Evolutionary conservation across 2,113 vertebrate genomes (phyloP).

Genomic region (Solea solea): DNA sequence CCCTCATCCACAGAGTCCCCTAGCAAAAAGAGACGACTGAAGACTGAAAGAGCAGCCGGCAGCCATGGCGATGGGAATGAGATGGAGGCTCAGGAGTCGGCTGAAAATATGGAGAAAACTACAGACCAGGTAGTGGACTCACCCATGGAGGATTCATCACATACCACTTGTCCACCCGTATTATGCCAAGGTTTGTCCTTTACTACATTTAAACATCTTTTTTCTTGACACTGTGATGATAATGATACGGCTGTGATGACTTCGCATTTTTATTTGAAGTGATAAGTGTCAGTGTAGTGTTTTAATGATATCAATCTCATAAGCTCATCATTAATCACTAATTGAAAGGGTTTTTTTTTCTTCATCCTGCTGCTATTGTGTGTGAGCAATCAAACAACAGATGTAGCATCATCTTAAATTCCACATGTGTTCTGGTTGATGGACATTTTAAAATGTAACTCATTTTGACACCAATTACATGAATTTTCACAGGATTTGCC

Average conservation of each 20-base stretch:
- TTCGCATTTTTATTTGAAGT: not conserved
- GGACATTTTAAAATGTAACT: not conserved
- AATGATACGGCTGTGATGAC: too few species aligned
- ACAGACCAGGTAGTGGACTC: too few species aligned
- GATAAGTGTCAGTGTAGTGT: not conserved
- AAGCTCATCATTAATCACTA: too few species aligned
- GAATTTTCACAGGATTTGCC: not conserved
- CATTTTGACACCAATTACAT: not conserved
- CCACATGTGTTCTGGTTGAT: not conserved
- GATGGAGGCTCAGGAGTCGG: slow-evolving; percentile 56
- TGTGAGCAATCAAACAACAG: not conserved
- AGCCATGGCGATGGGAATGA: slow-evolving; percentile 21
- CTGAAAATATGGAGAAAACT: not conserved
- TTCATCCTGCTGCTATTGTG: too few species aligned
- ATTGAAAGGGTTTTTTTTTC: too few species aligned
- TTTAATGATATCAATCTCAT: too few species aligned
- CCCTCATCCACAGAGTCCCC: slow-evolving; percentile 42
- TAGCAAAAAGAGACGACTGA: slow-evolving; percentile 45
- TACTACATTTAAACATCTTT: too few species aligned
- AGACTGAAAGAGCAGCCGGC: not conserved
- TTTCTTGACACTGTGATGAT: too few species aligned
- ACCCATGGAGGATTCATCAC: too few species aligned
- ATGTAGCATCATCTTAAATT: not conserved
- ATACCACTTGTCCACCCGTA: too few species aligned
- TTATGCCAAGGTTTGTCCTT: too few species aligned